Evolutionary conservation across 2,888 invertebrate genomes (phyloP), one percentile per base, ranked within the genome.

Genomic region (Mystacides longicornis): DNA sequence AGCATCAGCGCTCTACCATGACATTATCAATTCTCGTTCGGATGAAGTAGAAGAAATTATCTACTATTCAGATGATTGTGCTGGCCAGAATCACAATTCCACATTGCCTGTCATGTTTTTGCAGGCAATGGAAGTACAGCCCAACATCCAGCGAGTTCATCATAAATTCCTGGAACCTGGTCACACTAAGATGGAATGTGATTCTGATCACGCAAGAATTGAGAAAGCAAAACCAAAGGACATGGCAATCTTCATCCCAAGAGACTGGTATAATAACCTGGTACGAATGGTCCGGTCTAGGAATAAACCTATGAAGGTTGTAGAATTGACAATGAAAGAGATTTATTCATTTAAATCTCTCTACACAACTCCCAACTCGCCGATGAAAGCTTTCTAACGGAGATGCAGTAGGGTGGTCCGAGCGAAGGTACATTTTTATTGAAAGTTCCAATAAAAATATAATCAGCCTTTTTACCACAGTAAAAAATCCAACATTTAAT

Each of bases 81-180:
- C 18, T 31, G 49, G 31, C 7, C 49, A 49, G 31, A 31, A 49
- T 31, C 49, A 49, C 31, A 7, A 49, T 31, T 49, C 31, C 19
- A 49, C 31, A 4, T 18, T 31, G 27, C 31, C 49, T 2, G 20
- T 20, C 3, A 31, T 49, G 49, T 49, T 31, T 20, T 18, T 7
- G 27, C 18, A 16, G 27, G 27, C 18, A 3, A n/a, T 16, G 27
- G 18, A 31, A 31, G 7, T 18, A 14, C 23, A 19, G 27, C 23
- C 7, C 5, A 31, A 23, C 18, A 7, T 49, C 7, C 3, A 49
- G 31, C n/a, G n/a, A 19, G 18, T 49, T 2, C 23, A 31, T 7
- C 31, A 49, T 19, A 49, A 49, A 19, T 49, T 49, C 31, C 19
- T 49, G 5, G 49, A 49, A 23, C 31, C 49, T 3, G 49, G 49